These are phyloP conservation scores for Notarius quadriscutis DNA, from an alignment of 2,113 vertebrate genomes.

Conservation along the genomic window DNA sequence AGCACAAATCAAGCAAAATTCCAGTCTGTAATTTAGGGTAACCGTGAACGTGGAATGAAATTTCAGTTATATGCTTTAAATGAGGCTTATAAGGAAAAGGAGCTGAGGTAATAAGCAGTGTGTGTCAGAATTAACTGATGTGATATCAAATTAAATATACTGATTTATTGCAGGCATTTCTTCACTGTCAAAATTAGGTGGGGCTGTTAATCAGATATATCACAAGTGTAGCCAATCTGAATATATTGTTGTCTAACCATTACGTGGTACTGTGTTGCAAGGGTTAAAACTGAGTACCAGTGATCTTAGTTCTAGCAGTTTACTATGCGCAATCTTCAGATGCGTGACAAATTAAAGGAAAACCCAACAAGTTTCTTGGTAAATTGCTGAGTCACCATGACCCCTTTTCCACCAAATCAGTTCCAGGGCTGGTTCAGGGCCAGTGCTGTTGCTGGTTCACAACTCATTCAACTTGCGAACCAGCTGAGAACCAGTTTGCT, in stretches of 20 bases:
- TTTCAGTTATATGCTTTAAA: not conserved
- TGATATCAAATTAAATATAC: not conserved
- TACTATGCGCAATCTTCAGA: not conserved
- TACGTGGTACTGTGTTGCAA: not conserved
- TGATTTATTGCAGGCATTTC: not conserved
- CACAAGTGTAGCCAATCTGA: not conserved
- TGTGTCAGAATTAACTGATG: not conserved
- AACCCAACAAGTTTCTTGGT: not conserved
- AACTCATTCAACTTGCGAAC: no score
- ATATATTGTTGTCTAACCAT: not conserved
- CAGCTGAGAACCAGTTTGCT: no score
- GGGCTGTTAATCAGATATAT: not conserved
- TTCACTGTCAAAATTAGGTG: not conserved
- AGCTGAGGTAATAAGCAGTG: not conserved
- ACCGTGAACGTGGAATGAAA: not conserved
- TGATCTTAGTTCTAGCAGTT: not conserved
- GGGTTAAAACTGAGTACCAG: not conserved
- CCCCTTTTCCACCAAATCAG: no score
- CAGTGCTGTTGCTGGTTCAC: no score
- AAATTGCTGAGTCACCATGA: not conserved
- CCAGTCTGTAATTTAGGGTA: not conserved
- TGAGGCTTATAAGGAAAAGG: not conserved
- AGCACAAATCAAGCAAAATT: not conserved
- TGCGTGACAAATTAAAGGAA: not conserved
- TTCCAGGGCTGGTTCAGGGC: no score